Percentiles rank a stretch among this genome's conserved stretches.
These are phyloP conservation scores for Pilophorus perplexus DNA, from an alignment of 2,888 invertebrate species.

Conservation along the genomic window DNA sequence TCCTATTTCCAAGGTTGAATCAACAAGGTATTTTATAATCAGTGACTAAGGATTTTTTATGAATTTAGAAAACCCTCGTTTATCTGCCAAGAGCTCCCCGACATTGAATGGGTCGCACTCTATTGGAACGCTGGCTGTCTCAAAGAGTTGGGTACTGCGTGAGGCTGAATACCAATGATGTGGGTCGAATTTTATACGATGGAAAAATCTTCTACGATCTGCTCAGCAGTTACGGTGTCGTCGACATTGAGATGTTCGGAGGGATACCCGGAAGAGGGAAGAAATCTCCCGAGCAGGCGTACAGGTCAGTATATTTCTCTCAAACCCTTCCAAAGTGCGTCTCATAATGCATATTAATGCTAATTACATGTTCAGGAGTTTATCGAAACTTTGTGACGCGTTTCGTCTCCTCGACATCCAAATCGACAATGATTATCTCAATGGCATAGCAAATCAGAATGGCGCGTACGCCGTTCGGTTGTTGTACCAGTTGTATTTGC, in stretches of 20 bases:
- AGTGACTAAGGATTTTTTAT: no score
- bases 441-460: constrained; percentile 4
- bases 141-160: constrained; percentile 33
- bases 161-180: not conserved
- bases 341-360: not conserved
- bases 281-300: constrained; percentile 16
- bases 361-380: not conserved
- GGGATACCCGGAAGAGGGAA: constrained; percentile 8
- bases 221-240: constrained; percentile 16
- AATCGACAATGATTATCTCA: constrained; percentile 9
- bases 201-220: constrained; percentile 27
- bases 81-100: no score
- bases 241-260: constrained; percentile 17
- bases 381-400: constrained; percentile 11
- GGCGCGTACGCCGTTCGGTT: constrained; percentile 19
- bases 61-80: no score
- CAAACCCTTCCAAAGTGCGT: not conserved
- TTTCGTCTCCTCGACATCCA: constrained; percentile 24
- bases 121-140: constrained; percentile 25
- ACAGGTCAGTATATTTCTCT: constrained; percentile 9
- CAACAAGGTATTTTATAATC: no score
- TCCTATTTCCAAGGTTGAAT: no score
- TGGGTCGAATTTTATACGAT: constrained; percentile 23
- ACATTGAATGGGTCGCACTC: not conserved
- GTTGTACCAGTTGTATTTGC: constrained; percentile 27